Evolutionary conservation across 2,888 invertebrate genomes (phyloP), one percentile per base, ranked within the genome.

Genomic region (Drosophila phalerata): DNA sequence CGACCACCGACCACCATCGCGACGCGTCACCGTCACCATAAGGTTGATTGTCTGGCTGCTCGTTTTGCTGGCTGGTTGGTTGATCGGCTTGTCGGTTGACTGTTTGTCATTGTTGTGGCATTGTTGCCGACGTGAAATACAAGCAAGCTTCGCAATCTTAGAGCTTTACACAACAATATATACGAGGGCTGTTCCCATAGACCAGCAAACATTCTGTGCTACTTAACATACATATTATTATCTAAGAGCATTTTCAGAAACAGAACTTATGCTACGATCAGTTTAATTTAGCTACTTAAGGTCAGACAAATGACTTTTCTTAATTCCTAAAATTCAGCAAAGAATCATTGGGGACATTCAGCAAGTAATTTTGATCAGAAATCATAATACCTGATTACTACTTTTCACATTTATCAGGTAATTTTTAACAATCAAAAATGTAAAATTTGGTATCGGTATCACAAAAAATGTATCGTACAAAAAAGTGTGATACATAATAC

Each of bases 91-190:
- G 60, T 64, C 67, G 73, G 58, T 51, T 70, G 40, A 60, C 71
- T 75, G 77, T 85, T 77, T 86, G 69, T 73, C 85, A 73, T 77
- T 79, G 74, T 80, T 78, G 74, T 80, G 69, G 77, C 67, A 73
- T 70, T 74, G 79, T 81, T 83, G 82, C 71, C 85, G 79, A 79
- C 85, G 77, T 82, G 65, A 85, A 85, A 83, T 77, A 85, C 73
- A 82, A 88, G 82, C 82, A 69, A 79, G 79, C 85, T 88, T 72
- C 77, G 83, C 83, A 83, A 82, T 88, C 86, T 83, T 58, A 72
- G 10, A 79, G 73, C 77, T 88, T 83, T 88, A 70, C 85, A 83
- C 85, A 83, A 88, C 85, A 83, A 88, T 70, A 67, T 51, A 38
- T 25, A 22, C 68, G 85, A 81, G 85, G 71, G 70, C 47, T 5